A percentile compares a stretch with the other conserved stretches of the same genome.
Conservation (phyloP, 2,113 vertebrate genomes). For the Fulica atra region DNA sequence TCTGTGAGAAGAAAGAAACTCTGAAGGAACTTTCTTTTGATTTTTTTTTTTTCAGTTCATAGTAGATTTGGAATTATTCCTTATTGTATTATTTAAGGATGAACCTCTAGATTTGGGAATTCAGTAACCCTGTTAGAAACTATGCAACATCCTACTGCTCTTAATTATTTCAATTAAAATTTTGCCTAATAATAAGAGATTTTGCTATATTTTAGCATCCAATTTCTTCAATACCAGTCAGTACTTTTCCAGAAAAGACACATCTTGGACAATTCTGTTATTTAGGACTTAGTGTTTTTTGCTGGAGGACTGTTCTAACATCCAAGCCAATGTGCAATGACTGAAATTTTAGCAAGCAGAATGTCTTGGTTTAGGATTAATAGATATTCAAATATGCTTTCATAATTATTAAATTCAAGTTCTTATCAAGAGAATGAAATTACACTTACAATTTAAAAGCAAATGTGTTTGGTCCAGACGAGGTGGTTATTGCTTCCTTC, state of each 20-base stretch:
- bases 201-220: neutral
- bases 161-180: neutral
- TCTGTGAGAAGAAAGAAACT: neutral
- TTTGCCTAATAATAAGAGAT: neutral
- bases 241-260: neutral
- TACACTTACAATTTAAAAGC: neutral
- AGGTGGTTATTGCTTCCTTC: neutral
- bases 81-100: neutral
- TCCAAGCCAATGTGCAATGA: neutral
- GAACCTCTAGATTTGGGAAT: neutral
- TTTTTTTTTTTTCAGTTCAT: neutral
- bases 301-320: neutral
- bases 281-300: neutral
- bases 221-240: neutral
- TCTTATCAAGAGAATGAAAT: neutral
- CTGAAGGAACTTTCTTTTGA: neutral
- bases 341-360: neutral
- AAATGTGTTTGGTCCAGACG: neutral
- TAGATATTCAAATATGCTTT: neutral
- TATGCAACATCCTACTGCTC: neutral
- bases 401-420: neutral
- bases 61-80: neutral
- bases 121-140: neutral
- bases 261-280: neutral
- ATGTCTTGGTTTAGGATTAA: neutral